A percentile compares a stretch with the other conserved stretches of the same genome.
These are phyloP conservation scores for Chrysoperla carnea DNA, from an alignment of 1,140 invertebrate genomes.

Conservation along the genomic window DNA sequence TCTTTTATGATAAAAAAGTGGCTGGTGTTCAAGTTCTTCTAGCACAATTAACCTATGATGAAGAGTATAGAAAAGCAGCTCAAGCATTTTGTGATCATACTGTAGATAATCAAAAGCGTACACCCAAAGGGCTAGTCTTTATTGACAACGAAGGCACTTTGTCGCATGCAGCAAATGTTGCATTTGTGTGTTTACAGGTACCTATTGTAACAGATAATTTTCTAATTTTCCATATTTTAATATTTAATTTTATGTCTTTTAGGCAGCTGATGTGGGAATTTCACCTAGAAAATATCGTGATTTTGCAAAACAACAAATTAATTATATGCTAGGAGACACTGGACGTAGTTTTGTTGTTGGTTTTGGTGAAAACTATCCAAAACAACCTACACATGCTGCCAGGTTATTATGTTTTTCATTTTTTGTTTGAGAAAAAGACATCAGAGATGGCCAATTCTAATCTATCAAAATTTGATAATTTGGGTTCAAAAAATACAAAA, in stretches of 20 bases:
- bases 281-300: slow-evolving; percentile 23
- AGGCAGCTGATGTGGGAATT: slow-evolving; percentile 24
- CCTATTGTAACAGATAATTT: not conserved
- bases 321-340: slow-evolving; percentile 38
- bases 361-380: slow-evolving; percentile 37
- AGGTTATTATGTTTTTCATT: slow-evolving; percentile 18
- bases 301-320: slow-evolving; percentile 40
- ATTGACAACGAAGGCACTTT: slow-evolving; percentile 37
- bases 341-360: slow-evolving; percentile 45
- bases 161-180: slow-evolving; percentile 35
- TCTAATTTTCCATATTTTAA: not conserved
- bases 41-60: slow-evolving; percentile 25
- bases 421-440: not conserved
- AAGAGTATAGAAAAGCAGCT: slow-evolving; percentile 26
- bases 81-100: slow-evolving; percentile 31
- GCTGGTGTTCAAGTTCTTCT: slow-evolving; percentile 36
- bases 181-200: slow-evolving; percentile 33
- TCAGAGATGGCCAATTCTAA: no score
- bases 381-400: slow-evolving; percentile 30
- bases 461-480: no score
- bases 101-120: slow-evolving; percentile 24
- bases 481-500: no score
- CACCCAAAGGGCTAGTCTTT: slow-evolving; percentile 35
- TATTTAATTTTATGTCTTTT: slow-evolving; percentile 3
- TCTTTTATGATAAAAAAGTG: slow-evolving; percentile 40